Conservation (phyloP, 2,797 vertebrate genomes). For the Halcyon chelicuti region DNA sequence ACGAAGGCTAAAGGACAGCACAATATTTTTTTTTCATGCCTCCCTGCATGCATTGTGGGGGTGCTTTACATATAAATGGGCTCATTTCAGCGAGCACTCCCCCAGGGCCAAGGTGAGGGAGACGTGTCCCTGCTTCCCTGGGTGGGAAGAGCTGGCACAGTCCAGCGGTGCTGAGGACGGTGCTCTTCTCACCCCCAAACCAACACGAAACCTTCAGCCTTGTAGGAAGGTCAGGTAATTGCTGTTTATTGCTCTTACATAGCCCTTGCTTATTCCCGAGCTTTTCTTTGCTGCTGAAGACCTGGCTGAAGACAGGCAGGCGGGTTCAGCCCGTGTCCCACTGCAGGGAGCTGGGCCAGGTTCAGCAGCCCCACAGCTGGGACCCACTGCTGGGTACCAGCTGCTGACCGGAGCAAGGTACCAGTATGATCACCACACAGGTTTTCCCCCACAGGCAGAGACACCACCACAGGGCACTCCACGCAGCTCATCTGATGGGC, state of each 20-base stretch:
- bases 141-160: background rate
- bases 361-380: accelerated
- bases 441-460: accelerated
- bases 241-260: background rate
- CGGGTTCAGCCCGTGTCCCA: background rate
- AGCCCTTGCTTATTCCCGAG: background rate
- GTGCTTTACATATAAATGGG: background rate
- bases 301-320: accelerated
- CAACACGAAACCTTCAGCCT: background rate
- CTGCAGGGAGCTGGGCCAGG: accelerated
- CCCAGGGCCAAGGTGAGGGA: background rate
- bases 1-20: background rate
- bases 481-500: accelerated
- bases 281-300: background rate
- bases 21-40: background rate
- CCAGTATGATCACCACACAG: accelerated
- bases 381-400: accelerated
- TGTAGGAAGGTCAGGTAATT: too few species aligned
- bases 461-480: accelerated
- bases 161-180: background rate
- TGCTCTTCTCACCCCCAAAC: background rate
- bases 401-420: background rate
- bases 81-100: background rate
- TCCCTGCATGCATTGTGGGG: background rate
- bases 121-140: accelerated